Conservation (phyloP, 92 coral and sea anemone genomes). For the Nematostella vectensis region DNA sequence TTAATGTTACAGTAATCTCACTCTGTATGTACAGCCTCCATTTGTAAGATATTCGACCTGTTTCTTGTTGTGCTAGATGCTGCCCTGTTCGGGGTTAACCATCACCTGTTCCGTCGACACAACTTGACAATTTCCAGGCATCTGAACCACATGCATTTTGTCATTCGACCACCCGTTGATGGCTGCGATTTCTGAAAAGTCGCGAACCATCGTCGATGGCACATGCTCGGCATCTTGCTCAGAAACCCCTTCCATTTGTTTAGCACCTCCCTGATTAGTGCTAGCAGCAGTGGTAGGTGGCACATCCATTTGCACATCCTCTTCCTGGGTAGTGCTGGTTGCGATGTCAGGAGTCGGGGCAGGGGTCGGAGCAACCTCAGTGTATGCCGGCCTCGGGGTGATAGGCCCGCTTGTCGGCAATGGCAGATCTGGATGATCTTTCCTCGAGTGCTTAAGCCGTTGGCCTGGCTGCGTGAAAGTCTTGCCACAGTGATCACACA, state of each 20-base stretch:
- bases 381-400: not conserved
- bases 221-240: not conserved
- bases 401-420: constrained; percentile 42
- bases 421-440: constrained; percentile 82
- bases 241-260: not conserved
- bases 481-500: constrained; percentile 85
- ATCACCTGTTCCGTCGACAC: not conserved
- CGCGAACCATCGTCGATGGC: not conserved
- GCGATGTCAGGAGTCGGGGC: not conserved
- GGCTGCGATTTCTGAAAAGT: not conserved
- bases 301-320: not conserved
- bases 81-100: no score
- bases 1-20: no score
- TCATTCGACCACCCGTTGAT: not conserved
- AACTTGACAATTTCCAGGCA: not conserved
- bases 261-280: not conserved
- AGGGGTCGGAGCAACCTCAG: constrained; percentile 2
- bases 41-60: no score
- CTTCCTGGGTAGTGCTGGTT: not conserved
- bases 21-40: no score
- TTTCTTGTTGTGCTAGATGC: no score
- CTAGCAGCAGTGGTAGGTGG: not conserved
- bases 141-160: not conserved
- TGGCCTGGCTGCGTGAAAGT: constrained; percentile 98
- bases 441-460: constrained; percentile 82